Percentiles rank a stretch among this genome's conserved stretches.
Evolutionary conservation across 2,113 vertebrate genomes (phyloP).

Genomic region (Dicerorhinus sumatrensis): DNA sequence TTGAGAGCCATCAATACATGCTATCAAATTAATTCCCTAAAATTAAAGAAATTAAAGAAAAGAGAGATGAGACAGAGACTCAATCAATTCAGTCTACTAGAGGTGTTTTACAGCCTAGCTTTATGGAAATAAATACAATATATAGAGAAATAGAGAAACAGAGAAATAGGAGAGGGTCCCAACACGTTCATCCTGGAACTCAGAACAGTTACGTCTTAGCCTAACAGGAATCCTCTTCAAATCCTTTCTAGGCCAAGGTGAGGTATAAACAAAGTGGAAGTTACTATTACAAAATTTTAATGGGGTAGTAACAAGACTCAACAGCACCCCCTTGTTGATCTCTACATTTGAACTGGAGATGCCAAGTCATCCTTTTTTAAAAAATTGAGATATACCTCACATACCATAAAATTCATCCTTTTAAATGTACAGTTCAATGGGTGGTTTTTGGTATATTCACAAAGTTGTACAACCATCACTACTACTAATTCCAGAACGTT

Average conservation of each 20-base stretch:
- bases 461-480: background rate
- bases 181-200: background rate
- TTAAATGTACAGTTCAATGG: background rate
- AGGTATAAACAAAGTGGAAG: background rate
- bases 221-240: background rate
- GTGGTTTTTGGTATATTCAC: background rate
- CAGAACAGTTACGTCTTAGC: background rate
- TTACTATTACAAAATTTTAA: constrained; percentile 6
- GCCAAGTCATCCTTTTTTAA: background rate
- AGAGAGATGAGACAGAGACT: background rate
- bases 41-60: too few species aligned
- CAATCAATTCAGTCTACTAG: background rate
- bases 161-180: background rate
- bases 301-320: background rate
- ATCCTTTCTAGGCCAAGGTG: background rate
- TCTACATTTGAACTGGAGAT: constrained; percentile 35
- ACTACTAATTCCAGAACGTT: constrained; percentile 7
- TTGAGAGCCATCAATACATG: constrained; percentile 31
- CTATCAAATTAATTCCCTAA: constrained; percentile 35
- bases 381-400: background rate
- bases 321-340: background rate
- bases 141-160: background rate
- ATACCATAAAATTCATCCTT: background rate
- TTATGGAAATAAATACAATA: background rate
- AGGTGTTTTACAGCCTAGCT: background rate